phyloP scores from a whole-genome alignment of 1,140 invertebrate genomes.

The Venturia canescens region DNA sequence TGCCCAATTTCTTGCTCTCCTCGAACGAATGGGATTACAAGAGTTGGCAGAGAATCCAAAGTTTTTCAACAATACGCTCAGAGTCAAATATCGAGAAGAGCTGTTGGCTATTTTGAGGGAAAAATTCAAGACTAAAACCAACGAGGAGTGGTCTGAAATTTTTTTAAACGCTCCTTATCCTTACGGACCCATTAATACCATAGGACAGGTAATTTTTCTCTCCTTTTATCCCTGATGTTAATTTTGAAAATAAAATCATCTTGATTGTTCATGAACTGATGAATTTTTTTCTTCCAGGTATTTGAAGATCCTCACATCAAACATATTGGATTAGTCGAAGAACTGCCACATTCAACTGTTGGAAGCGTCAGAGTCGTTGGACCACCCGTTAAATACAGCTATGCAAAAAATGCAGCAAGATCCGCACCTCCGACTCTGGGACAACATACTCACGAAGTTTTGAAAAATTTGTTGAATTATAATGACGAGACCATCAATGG shows the following conservation, averaged over 20 bases:
- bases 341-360: slow-evolving; percentile 83
- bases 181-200: slow-evolving; percentile 92
- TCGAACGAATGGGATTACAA: slow-evolving; percentile 80
- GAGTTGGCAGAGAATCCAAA: slow-evolving; percentile 81
- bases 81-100: slow-evolving; percentile 87
- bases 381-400: slow-evolving; percentile 89
- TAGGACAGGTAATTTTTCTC: slow-evolving; percentile 79
- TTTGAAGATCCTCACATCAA: slow-evolving; percentile 93
- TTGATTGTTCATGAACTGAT: slow-evolving; percentile 33
- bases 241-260: background rate
- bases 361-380: slow-evolving; percentile 89
- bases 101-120: slow-evolving; percentile 82
- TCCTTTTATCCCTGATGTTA: background rate
- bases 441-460: slow-evolving; percentile 90
- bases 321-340: slow-evolving; percentile 86
- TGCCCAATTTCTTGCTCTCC: slow-evolving; percentile 85
- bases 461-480: slow-evolving; percentile 85
- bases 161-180: slow-evolving; percentile 89
- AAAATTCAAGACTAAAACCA: slow-evolving; percentile 83
- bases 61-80: slow-evolving; percentile 84
- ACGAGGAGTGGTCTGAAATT: slow-evolving; percentile 85
- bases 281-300: slow-evolving; percentile 74
- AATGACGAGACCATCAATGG: slow-evolving; percentile 79
- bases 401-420: slow-evolving; percentile 82
- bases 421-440: slow-evolving; percentile 90